Base-by-base conservation (phyloP, 2,888 invertebrate genomes). In the Nysson spinosus region DNA sequence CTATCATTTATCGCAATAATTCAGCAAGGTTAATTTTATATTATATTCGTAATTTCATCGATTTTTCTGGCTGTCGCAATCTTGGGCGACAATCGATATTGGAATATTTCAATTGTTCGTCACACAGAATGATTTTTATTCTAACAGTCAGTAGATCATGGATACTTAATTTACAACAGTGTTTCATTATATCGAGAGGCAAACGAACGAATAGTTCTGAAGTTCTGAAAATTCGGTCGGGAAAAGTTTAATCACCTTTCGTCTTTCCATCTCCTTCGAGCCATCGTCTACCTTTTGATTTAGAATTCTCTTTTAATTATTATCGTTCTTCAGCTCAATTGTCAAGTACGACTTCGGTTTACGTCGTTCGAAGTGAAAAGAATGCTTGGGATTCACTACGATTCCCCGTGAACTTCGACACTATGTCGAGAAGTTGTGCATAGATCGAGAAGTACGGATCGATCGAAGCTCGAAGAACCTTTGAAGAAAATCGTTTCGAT, bases 361-460 rank as follows among this genome's bases (percentile, higher is more conserved):
- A 11, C n/a, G 24, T 17, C 60, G 46, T 28, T 34, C 14, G 51
- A 43, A 52, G 39, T 62, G 34, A n/a, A n/a, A n/a, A 44, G 37
- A 55, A 58, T 64, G 74, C 50, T 54, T 66, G 58, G 35, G 56
- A 69, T 72, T 70, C 70, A 40, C 47, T 69, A 61, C 58, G 52
- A 69, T 52, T 42, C 37, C 39, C 40, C 51, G 60, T 51, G 71
- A 70, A 35, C 30, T 52, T 58, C 50, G 55, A 55, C 24, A 58
- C 71, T 60, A 66, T 60, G 52, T 52, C 66, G 55, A 72, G 30
- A 60, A 66, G 32, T 26, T 44, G 67, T 66, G 75, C 60, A 47
- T 67, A 50, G 51, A 65, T 50, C 70, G 63, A 60, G 34, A 46
- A 46, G 37, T 52, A 56, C 56, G 51, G 62, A 51, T 28, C 57